Percentiles rank a stretch among this genome's conserved stretches.
Conservation (phyloP, 2,797 vertebrate species). For the Chelon auratus region DNA sequence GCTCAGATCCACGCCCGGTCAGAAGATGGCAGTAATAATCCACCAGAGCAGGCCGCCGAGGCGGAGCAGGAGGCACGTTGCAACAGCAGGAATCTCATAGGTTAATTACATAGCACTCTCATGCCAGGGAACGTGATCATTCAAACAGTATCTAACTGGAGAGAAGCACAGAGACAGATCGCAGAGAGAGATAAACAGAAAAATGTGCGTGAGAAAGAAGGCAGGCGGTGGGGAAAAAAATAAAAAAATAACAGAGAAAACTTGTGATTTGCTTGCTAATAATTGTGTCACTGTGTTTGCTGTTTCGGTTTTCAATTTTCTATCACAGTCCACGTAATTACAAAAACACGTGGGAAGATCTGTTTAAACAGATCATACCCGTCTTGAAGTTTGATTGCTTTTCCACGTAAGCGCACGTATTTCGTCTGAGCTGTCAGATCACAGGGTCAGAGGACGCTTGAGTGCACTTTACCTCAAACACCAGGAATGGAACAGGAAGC, state of each 20-base stretch:
- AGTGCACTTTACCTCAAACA: too few relatives aligned
- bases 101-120: slow-evolving; percentile 84
- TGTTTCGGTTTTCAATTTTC: slow-evolving; percentile 41
- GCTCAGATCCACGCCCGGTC: slow-evolving; percentile 10
- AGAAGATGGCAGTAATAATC: slow-evolving; percentile 80
- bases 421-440: too few relatives aligned
- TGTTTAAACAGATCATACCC: slow-evolving; percentile 15
- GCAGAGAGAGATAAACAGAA: slow-evolving; percentile 40
- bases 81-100: slow-evolving; percentile 75
- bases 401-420: not conserved
- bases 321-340: slow-evolving; percentile 29
- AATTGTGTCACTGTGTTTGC: slow-evolving; percentile 56
- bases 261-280: slow-evolving; percentile 60
- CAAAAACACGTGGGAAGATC: slow-evolving; percentile 32
- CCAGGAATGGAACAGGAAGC: not conserved
- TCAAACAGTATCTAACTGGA: slow-evolving; percentile 77
- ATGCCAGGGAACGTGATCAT: slow-evolving; percentile 83
- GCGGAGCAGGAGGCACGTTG: slow-evolving; percentile 70
- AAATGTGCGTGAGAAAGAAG: slow-evolving; percentile 16
- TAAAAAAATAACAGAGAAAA: slow-evolving; percentile 24
- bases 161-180: slow-evolving; percentile 45
- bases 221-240: not conserved
- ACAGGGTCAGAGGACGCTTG: too few relatives aligned
- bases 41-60: slow-evolving; percentile 46
- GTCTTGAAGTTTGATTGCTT: slow-evolving; percentile 4